A percentile compares a stretch with the other conserved stretches of the same genome.
These are phyloP conservation scores for Stomatorhinus walkeri DNA, from an alignment of 2,797 vertebrate genomes.

Conservation along the genomic window DNA sequence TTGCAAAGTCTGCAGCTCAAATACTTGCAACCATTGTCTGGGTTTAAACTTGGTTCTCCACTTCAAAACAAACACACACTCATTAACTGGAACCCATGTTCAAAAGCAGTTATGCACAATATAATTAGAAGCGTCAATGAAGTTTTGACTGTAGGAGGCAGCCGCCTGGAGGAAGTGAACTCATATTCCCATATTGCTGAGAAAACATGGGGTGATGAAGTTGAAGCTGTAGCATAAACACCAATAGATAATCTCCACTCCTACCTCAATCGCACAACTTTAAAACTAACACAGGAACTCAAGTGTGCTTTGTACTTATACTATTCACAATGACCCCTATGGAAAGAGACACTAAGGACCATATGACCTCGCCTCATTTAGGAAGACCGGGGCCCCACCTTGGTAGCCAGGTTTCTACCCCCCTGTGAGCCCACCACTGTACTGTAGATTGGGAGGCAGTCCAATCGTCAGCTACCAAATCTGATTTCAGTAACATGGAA, in stretches of 20 bases:
- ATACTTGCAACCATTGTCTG: conserved; percentile 41
- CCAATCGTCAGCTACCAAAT: not conserved
- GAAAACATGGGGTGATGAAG: not conserved
- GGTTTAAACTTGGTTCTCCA: conserved; percentile 45
- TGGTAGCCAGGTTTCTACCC: not conserved
- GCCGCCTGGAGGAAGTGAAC: conserved; percentile 51
- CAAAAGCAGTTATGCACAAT: conserved; percentile 37
- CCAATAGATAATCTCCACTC: not conserved
- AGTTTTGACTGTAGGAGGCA: conserved; percentile 59
- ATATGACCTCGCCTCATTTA: not conserved
- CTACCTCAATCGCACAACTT: conserved; percentile 21
- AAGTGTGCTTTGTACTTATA: not conserved
- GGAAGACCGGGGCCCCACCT: not conserved
- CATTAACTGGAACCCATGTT: conserved; percentile 66
- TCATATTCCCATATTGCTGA: conserved; percentile 11
- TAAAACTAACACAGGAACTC: conserved; percentile 27
- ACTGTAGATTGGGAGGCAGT: not conserved
- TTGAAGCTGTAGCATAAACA: not conserved
- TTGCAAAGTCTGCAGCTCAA: conserved; percentile 56
- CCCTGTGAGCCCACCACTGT: not conserved
- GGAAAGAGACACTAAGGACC: not conserved
- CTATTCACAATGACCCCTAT: not conserved
- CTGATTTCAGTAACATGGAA: not conserved
- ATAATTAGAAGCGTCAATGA: conserved; percentile 68
- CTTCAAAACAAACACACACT: conserved; percentile 56